Evolutionary conservation across 2,113 vertebrate genomes (phyloP), one percentile per base, ranked within the genome.

Genomic region (Tragulus kanchil): DNA sequence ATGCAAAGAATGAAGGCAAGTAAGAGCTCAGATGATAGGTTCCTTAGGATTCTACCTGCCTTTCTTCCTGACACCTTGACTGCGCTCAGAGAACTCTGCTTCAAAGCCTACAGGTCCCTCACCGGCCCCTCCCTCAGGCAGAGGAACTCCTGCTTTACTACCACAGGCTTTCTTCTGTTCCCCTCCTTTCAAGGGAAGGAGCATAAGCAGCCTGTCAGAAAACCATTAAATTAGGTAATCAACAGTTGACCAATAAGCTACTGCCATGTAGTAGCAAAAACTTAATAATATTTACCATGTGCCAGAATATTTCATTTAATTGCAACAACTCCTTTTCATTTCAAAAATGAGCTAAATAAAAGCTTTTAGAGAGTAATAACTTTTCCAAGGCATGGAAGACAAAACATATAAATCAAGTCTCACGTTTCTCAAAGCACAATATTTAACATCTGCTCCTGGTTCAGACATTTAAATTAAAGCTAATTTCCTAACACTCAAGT

Each of bases 341-440:
- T 94, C 25, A 94, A 48, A 95, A 94, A 81, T 78, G 36, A 87
- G 52, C 31, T 56, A 95, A 90, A 56, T 11, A 5, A 56, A 86
- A 84, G 52, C 65, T 79, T 73, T 82, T 78, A 79, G 8, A 77
- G 8, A 28, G 23, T 23, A 92, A 82, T 62, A 58, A 89, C 16
- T 26, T 62, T 16, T 67, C 23, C 28, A 86, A 91, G 8, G 36
- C n/a, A n/a, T n/a, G n/a, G n/a, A n/a, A n/a, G n/a, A n/a, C n/a
- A n/a, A n/a, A n/a, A n/a, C n/a, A n/a, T n/a, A n/a, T n/a, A 98
- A 94, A 98, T 98, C 98, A 97, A 89, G 97, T 95, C 95, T 98
- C 94, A 97, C 26, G 94, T 98, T 98, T 98, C 93, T 97, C 85
- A 6, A 89, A 96, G 64, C 25, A 93, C n/a, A 93, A 52, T 67